phyloP scores from a whole-genome alignment of 1,140 invertebrate genomes.

The Brachionus rotundiformis region DNA sequence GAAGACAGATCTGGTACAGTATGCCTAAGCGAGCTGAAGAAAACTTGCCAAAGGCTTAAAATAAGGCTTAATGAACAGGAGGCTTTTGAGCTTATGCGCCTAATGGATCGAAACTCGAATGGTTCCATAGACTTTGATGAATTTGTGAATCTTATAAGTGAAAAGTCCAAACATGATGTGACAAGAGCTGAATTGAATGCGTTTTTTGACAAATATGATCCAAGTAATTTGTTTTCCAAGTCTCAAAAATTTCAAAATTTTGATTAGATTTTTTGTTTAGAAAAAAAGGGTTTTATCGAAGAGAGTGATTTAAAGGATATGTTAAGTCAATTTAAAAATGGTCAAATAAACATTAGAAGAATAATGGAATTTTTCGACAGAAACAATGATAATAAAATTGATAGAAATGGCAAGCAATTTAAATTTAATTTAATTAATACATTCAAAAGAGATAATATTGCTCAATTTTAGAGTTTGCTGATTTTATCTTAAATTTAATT shows the following conservation, averaged over 20 bases:
- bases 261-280: too few species aligned
- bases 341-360: neutral
- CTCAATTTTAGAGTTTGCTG: slow-evolving; percentile 14
- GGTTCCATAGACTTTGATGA: slow-evolving; percentile 49
- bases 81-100: neutral
- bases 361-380: slow-evolving; percentile 12
- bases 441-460: too few species aligned
- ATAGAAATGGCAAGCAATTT: neutral
- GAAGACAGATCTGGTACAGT: slow-evolving; percentile 23
- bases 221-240: too few species aligned
- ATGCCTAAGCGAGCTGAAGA: neutral
- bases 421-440: neutral
- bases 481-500: neutral
- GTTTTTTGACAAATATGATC: slow-evolving; percentile 30
- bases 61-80: slow-evolving; percentile 12
- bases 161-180: neutral
- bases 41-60: neutral
- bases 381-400: slow-evolving; percentile 9
- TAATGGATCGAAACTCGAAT: slow-evolving; percentile 44
- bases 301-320: neutral
- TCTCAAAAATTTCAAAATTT: too few species aligned
- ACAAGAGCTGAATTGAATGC: neutral
- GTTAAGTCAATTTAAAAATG: neutral
- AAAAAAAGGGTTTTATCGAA: slow-evolving; percentile 33
- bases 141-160: slow-evolving; percentile 7